Base-by-base conservation (phyloP, 2,888 invertebrate species). In the Ernsta delagoae region DNA sequence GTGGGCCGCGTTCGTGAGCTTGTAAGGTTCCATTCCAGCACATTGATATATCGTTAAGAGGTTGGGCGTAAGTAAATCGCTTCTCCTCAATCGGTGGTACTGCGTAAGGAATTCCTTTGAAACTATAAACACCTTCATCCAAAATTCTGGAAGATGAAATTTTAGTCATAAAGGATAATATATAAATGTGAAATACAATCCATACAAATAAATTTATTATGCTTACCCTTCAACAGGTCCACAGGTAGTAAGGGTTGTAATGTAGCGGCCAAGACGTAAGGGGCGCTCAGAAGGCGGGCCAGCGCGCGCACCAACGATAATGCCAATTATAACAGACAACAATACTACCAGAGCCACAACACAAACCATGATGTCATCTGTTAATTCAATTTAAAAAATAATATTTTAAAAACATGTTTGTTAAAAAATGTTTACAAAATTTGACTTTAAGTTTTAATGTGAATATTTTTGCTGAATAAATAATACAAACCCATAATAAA, bases 71-170 rank as follows among this genome's bases (percentile, higher is more conserved):
- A 45, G 95, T 94, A 93, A 97, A 97, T 73, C 97, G 94, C 57
- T 94, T 94, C 36, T 95, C 94, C 3, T 93, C 95, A 0, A 96
- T 80, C 0, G 97, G 97, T 4, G 97, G 96, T 31, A 95, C 86
- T 3, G 97, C 97, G 83, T 96, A 98, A 0, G 97, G 97, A 71
- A 98, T 96, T 65, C 97, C 97, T 59, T 96, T 95, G 87, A 97
- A 98, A 11, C 96, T 96, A 77, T 96, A 96, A 0, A 96, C 96
- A 48, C 96, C 96, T 78, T 97, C 97, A 78, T 97, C 96, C 71
- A 96, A 89, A 56, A 96, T 87, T 16, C 96, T 96, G 86, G 36
- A 90, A 84, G 59, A 54, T 67, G 81, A 73, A 9, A 41, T 59
- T 16, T 57, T 50, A 57, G 9, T 41, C 9, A 43, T 39, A 39